phyloP scores from a whole-genome alignment of 2,888 invertebrate species.

The Scaptomyza reducta region DNA sequence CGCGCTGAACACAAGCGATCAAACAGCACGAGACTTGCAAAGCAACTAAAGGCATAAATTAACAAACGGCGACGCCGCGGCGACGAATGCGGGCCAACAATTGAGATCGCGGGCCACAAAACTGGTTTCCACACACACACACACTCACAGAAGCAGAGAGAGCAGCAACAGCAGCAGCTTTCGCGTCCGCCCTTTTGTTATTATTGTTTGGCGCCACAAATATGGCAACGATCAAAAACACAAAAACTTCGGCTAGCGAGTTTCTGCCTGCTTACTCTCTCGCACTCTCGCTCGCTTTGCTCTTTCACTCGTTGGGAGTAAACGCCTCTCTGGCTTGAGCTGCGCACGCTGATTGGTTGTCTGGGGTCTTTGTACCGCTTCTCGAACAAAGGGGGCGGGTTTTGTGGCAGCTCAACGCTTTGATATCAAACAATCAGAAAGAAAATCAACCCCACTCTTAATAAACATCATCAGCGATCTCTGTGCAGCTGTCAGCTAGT shows the following conservation, averaged over 20 bases:
- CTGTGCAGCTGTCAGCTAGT: conserved; percentile 68
- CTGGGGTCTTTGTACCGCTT: background rate
- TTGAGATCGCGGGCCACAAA: conserved; percentile 74
- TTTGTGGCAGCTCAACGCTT: conserved; percentile 46
- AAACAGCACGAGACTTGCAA: conserved; percentile 82
- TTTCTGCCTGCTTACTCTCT: conserved; percentile 10
- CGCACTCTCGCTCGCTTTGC: conserved; percentile 9
- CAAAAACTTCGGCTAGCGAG: conserved; percentile 29
- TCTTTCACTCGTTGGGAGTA: conserved; percentile 44
- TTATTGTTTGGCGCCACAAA: conserved; percentile 65
- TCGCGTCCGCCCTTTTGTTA: conserved; percentile 69
- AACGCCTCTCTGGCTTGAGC: conserved; percentile 53
- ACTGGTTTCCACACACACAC: conserved; percentile 69
- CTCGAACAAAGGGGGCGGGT: conserved; percentile 55
- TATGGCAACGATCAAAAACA: conserved; percentile 82
- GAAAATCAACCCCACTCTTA: conserved; percentile 52
- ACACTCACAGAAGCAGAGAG: conserved; percentile 24
- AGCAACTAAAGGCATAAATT: conserved; percentile 84
- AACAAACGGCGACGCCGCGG: conserved; percentile 73
- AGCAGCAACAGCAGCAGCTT: conserved; percentile 52
- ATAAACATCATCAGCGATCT: conserved; percentile 51
- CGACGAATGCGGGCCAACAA: conserved; percentile 61
- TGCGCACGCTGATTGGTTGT: conserved; percentile 66
- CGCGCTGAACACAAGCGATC: conserved; percentile 73
- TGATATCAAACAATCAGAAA: conserved; percentile 69